Base-by-base conservation (phyloP, 2,113 vertebrate species). In the Colinus virginianus region DNA sequence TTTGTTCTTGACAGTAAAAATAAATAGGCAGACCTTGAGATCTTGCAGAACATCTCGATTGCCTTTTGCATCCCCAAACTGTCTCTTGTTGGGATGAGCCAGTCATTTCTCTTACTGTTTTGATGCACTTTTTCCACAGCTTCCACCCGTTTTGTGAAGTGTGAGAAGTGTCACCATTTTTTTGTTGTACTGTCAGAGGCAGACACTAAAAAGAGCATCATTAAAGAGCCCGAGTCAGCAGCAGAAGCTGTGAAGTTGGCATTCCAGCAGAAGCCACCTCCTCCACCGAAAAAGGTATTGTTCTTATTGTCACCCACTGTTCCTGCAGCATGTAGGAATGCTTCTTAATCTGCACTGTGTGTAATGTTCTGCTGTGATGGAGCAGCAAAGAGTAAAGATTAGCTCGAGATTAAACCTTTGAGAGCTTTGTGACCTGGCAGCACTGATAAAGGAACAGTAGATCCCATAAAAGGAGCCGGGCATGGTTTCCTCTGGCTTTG, bases 161-260 rank as follows among this genome's bases (percentile, higher is more conserved):
- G 99, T 98, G 99, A 99, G 83, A 99, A 99, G 96, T 99, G 99
- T 96, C 99, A 99, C 96, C 99, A 99, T 96, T 99, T 99, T 93
- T 99, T 99, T n/a, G 99, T 99, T 96, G 99, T 99, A 42, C 97
- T 99, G 30, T 99, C 99, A 34, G 99, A 99, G 94, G 98, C 98
- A 6, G 99, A 99, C 97, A 99, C 99, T 55, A 99, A 99, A 97
- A 99, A 99, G 96, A 98, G 98, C 91, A 97, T 99, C 80, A 98
- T 99, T 96, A 99, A 99, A 97, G 99, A 99, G 93, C 98, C 99
- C 0, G 99, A 99, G 93, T 99, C 98, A 68, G 98, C 98, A 86
- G 98, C 98, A 30, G 99, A 99, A 96, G 98, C 99, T 79, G 99
- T 99, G 49, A 99, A 99, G 93, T 96, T 99, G 96, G 98, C 99